A percentile compares a stretch with the other conserved stretches of the same genome.
phyloP scores from a whole-genome alignment of 53 echinoderm and acorn worm genomes.

The Antedon mediterranea region DNA sequence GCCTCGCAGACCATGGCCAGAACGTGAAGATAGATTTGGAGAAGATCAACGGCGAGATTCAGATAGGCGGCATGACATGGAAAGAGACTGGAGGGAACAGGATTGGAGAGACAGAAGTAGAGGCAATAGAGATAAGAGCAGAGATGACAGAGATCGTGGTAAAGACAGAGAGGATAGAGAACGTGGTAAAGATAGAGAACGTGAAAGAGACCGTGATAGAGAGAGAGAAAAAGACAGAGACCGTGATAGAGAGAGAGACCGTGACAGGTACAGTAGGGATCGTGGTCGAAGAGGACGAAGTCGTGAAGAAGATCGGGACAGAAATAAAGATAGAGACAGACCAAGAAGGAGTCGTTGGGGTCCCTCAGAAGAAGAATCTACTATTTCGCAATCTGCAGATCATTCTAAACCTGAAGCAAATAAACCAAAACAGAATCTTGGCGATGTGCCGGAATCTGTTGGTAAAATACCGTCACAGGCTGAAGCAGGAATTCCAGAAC shows the following conservation, averaged over 20 bases:
- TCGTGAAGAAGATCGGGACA: constrained; percentile 13
- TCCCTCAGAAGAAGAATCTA: constrained; percentile 1
- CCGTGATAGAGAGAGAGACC: constrained; percentile 31
- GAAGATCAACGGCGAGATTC: not conserved
- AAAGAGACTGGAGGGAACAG: constrained; percentile 19
- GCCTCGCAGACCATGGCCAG: not conserved
- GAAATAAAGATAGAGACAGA: constrained; percentile 18
- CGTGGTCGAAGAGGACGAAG: constrained; percentile 12
- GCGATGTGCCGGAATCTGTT: not conserved
- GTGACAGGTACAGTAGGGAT: constrained; percentile 17
- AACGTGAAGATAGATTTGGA: not conserved
- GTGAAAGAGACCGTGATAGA: constrained; percentile 32
- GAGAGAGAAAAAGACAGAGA: constrained; percentile 48
- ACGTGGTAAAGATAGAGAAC: constrained; percentile 12
- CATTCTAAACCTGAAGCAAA: not conserved
- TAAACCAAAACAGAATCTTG: not conserved
- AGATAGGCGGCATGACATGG: not conserved
- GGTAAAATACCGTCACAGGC: not conserved
- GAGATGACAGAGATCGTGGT: constrained; percentile 18
- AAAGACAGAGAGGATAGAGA: constrained; percentile 24
- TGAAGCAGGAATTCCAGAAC: not conserved
- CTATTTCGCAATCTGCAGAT: not conserved
- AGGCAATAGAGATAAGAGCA: constrained; percentile 33
- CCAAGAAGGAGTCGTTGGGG: constrained; percentile 26
- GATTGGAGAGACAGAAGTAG: constrained; percentile 36